Conservation (phyloP, 2,888 invertebrate genomes). For the Erpobdella octoculata region DNA sequence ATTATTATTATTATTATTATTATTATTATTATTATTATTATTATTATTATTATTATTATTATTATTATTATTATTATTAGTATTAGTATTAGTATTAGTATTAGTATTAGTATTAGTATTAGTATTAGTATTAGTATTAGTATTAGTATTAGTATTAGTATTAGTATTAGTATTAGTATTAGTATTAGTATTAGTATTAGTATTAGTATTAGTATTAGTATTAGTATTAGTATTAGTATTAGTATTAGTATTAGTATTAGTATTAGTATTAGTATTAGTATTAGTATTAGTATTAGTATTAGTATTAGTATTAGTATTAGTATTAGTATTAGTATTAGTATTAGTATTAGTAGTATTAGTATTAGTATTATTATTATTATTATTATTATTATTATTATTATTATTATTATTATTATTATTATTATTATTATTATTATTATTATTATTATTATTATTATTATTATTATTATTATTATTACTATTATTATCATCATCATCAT, state of each 20-base stretch:
- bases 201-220: conserved; percentile 28
- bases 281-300: conserved; percentile 28
- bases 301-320: conserved; percentile 27
- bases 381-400: conserved; percentile 28
- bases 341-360: conserved; percentile 13
- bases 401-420: conserved; percentile 28
- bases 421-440: conserved; percentile 23
- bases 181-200: conserved; percentile 28
- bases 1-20: too few relatives aligned
- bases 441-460: conserved; percentile 22
- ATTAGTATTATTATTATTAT: conserved; percentile 26
- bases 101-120: conserved; percentile 21
- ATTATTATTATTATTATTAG: conserved; percentile 7
- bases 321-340: conserved; percentile 23
- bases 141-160: conserved; percentile 20
- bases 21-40: conserved; percentile 11
- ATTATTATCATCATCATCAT: conserved; percentile 19
- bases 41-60: conserved; percentile 13
- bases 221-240: conserved; percentile 25
- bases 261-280: conserved; percentile 25
- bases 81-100: neutral
- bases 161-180: conserved; percentile 20
- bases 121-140: conserved; percentile 25
- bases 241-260: conserved; percentile 15
- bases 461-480: conserved; percentile 19